Evolutionary conservation across 23 tunicate species (phyloP).

Genomic region (Aplidium turbinatum): DNA sequence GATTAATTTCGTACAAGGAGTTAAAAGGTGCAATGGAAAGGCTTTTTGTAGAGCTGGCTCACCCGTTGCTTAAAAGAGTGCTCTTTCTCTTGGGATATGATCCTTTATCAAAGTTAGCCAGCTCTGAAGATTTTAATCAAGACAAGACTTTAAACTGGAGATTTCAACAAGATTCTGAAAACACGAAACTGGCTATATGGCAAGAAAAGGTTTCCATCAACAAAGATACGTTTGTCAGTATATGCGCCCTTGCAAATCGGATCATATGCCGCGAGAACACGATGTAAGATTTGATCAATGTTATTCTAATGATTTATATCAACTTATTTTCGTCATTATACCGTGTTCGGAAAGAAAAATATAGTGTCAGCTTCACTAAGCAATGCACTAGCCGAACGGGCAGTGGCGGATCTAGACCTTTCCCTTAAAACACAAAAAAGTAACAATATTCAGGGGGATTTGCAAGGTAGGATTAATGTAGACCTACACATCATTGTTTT

Average conservation of each 20-base stretch:
- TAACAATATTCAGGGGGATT: too few relatives aligned
- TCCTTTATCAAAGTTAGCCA: constrained; percentile 4
- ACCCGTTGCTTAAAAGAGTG: constrained; percentile 54
- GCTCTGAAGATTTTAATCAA: background rate
- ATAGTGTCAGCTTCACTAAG: too few relatives aligned
- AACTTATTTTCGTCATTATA: too few relatives aligned
- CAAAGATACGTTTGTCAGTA: constrained; percentile 52
- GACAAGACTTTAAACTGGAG: background rate
- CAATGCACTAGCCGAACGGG: too few relatives aligned
- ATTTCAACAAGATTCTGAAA: background rate
- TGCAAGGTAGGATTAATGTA: too few relatives aligned
- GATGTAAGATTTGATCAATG: too few relatives aligned
- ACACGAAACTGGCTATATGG: constrained; percentile 36
- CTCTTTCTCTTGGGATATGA: constrained; percentile 61
- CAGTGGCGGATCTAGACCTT: too few relatives aligned
- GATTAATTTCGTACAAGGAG: constrained; percentile 50
- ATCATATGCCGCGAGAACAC: constrained; percentile 72
- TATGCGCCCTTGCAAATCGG: constrained; percentile 76
- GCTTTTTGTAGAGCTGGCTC: constrained; percentile 80
- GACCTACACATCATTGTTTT: too few relatives aligned
- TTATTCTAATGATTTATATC: too few relatives aligned
- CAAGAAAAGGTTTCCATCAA: constrained; percentile 37
- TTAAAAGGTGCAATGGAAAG: constrained; percentile 66
- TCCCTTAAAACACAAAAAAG: too few relatives aligned
- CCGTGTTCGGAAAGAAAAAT: too few relatives aligned